A percentile compares a stretch with the other conserved stretches of the same genome.
These are phyloP conservation scores for Tipula helvola DNA, from an alignment of 2,888 invertebrate genomes.

Conservation along the genomic window DNA sequence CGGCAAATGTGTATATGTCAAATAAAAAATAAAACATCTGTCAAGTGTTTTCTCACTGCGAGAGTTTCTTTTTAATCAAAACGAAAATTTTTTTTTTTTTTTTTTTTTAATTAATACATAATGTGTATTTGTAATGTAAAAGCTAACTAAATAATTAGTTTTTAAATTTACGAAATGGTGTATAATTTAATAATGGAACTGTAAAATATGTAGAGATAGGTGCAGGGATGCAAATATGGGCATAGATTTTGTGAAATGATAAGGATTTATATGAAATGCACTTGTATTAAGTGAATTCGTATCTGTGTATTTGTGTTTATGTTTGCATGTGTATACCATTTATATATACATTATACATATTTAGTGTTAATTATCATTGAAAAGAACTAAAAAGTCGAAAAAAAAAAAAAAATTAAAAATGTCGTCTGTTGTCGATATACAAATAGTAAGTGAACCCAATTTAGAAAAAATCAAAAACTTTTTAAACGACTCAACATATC, in stretches of 20 bases:
- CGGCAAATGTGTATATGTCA: background rate
- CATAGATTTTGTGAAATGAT: slow-evolving; percentile 6
- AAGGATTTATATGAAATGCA: slow-evolving; percentile 1
- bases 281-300: background rate
- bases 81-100: background rate
- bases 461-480: slow-evolving; percentile 67
- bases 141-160: background rate
- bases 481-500: slow-evolving; percentile 75
- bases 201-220: background rate
- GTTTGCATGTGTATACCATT: background rate
- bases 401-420: slow-evolving; percentile 17
- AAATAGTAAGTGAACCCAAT: slow-evolving; percentile 53
- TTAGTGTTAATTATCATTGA: slow-evolving; percentile 8
- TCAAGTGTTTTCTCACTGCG: background rate
- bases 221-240: background rate
- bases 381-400: slow-evolving; percentile 5
- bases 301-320: background rate
- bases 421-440: slow-evolving; percentile 50
- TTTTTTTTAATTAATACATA: background rate
- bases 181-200: background rate
- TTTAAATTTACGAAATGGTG: background rate
- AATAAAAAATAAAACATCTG: background rate
- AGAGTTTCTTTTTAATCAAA: background rate
- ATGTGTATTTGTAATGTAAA: background rate
- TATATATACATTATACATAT: slow-evolving; percentile 7